Base-by-base conservation (phyloP, 2,888 invertebrate genomes). In the Syrphus vitripennis region DNA sequence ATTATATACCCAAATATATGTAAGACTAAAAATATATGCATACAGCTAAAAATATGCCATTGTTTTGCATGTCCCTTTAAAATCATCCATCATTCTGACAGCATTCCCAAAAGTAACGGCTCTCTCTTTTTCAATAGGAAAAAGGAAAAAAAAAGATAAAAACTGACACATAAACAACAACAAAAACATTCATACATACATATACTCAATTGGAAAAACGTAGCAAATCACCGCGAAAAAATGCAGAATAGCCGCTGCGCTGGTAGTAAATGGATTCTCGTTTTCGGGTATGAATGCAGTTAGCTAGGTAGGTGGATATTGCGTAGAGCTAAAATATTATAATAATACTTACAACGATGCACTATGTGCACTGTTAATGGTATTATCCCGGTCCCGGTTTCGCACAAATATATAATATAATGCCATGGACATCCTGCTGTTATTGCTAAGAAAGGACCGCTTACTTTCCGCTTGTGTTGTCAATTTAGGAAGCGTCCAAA, bases 391-490 rank as follows among this genome's bases (percentile, higher is more conserved):
- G 71, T 84, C 75, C 75, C 50, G 50, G 71, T 71, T 79, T 50
- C 53, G 40, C 53, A 72, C 74, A 37, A 42, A 42, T 57, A 31
- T 12, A 21, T 21, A 42, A 16, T 3, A 9, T 24, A 29, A 48
- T 53, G 63, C 48, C 26, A 70, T 48, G 16, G 42, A 59, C 24
- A 69, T 72, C 84, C 84, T 81, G 84, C 84, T 81, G 84, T 57
- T 77, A 77, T 81, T 86, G 42, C 69, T 40, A 21, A 72, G 81
- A 86, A 86, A 81, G 76, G 76, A 74, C 81, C 77, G 81, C 77
- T 77, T 86, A 74, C 84, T 69, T 86, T 86, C 72, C 84, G 84
- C 84, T 81, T 81, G 84, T 77, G 76, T 86, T 86, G 81, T 81
- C 77, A 86, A 77, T 86, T 81, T 86, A 57, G 55, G 77, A 71